Percentiles rank a stretch among this genome's conserved stretches.
phyloP scores from a whole-genome alignment of 2,113 vertebrate genomes.

The Python bivittatus region DNA sequence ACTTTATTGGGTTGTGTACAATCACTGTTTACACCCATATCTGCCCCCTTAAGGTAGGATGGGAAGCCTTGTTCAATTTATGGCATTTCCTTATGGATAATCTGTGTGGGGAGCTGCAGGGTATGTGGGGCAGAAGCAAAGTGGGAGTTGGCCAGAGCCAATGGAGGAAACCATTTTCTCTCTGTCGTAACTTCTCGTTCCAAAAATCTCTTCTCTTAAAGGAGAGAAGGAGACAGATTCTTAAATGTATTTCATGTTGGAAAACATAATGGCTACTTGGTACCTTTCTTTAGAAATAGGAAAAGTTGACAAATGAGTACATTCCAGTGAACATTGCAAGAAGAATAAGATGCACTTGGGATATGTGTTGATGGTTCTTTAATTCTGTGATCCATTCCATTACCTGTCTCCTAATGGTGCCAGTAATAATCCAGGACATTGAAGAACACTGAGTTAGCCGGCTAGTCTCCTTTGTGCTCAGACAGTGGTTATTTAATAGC shows the following conservation, averaged over 20 bases:
- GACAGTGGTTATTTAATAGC: conserved; percentile 52
- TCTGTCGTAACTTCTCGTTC: neutral
- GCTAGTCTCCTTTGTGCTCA: conserved; percentile 47
- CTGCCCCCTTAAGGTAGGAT: neutral
- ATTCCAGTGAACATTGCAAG: conserved; percentile 17
- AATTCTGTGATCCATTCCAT: neutral
- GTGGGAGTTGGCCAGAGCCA: neutral
- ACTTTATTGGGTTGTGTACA: neutral
- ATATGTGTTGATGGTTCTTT: conserved; percentile 9
- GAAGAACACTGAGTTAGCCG: conserved; percentile 44
- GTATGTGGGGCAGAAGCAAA: neutral
- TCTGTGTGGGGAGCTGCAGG: neutral
- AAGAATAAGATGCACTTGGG: conserved; percentile 29
- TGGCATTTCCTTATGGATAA: neutral
- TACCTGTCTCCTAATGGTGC: conserved; percentile 38
- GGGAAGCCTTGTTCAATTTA: neutral
- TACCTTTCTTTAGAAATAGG: neutral
- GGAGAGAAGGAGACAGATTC: neutral
- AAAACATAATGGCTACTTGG: neutral
- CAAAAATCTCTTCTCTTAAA: neutral
- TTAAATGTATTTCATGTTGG: neutral
- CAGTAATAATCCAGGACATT: conserved; percentile 13
- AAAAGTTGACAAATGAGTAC: neutral
- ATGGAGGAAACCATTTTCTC: neutral
- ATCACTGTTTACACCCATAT: neutral